These are phyloP conservation scores for Vesta saturnalis DNA, from an alignment of 2,888 invertebrate genomes.

Conservation along the genomic window DNA sequence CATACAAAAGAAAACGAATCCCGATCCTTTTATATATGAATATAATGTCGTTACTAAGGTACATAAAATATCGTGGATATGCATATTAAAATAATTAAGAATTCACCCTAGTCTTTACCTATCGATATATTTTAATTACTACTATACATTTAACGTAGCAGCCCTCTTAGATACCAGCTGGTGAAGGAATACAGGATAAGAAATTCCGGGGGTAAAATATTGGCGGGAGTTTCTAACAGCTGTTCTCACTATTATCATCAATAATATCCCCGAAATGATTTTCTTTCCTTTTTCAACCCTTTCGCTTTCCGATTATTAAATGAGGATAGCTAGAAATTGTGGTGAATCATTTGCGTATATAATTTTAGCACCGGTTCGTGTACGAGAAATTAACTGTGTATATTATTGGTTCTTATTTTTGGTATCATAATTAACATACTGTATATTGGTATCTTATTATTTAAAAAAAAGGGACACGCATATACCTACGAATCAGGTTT, in stretches of 20 bases:
- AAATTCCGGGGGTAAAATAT: slow-evolving; percentile 39
- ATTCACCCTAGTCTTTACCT: slow-evolving; percentile 39
- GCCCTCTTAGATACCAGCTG: slow-evolving; percentile 42
- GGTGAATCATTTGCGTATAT: slow-evolving; percentile 19
- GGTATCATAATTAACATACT: slow-evolving; percentile 39
- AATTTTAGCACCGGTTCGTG: slow-evolving; percentile 34
- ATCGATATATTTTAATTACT: slow-evolving; percentile 43
- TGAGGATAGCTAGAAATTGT: slow-evolving; percentile 8
- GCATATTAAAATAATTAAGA: slow-evolving; percentile 35
- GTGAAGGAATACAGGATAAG: slow-evolving; percentile 41
- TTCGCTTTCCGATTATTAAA: not conserved
- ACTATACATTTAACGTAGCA: slow-evolving; percentile 39
- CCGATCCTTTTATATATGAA: not conserved
- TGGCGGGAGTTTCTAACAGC: slow-evolving; percentile 40
- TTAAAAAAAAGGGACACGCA: slow-evolving; percentile 23
- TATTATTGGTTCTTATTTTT: slow-evolving; percentile 42
- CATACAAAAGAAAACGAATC: too few species aligned
- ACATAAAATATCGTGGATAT: slow-evolving; percentile 3
- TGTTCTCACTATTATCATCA: slow-evolving; percentile 36
- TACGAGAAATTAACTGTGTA: slow-evolving; percentile 38
- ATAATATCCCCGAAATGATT: slow-evolving; percentile 26
- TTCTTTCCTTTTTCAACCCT: slow-evolving; percentile 29
- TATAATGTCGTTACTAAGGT: slow-evolving; percentile 1
- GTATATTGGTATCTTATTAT: slow-evolving; percentile 37
- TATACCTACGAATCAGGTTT: slow-evolving; percentile 32